Evolutionary conservation across 2,113 vertebrate genomes (phyloP).

Genomic region (Picathartes gymnocephalus): DNA sequence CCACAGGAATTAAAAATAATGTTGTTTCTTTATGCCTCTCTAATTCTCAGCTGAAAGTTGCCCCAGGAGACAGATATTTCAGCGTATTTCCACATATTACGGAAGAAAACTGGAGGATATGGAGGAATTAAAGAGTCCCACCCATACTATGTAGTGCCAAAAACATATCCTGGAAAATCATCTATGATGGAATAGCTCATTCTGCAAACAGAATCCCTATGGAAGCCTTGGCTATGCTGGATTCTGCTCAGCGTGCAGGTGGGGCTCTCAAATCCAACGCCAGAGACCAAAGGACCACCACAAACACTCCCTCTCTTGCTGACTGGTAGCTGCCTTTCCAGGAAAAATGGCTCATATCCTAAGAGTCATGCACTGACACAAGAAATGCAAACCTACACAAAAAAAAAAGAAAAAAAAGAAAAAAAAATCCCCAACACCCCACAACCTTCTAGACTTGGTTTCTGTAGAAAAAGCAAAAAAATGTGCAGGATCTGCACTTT

Average conservation of each 20-base stretch:
- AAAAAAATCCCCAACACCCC: background rate
- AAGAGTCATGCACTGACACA: background rate
- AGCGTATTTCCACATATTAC: background rate
- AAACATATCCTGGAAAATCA: background rate
- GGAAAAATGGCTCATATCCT: background rate
- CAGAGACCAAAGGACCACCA: background rate
- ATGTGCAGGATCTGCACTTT: constrained; percentile 56
- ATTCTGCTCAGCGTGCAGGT: background rate
- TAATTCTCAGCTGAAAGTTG: background rate
- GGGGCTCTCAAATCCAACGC: background rate
- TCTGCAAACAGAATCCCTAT: background rate
- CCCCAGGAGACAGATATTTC: background rate
- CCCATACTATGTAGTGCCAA: background rate
- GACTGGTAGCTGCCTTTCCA: background rate
- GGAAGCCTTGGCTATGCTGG: background rate
- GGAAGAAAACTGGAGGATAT: background rate
- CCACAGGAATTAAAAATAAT: background rate
- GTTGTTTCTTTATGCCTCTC: background rate
- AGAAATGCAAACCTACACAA: background rate
- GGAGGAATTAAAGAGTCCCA: background rate
- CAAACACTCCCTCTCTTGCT: background rate
- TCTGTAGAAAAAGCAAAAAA: constrained; percentile 41
- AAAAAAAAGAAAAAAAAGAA: background rate
- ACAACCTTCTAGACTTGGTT: background rate
- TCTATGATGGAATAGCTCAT: fast-evolving